These are phyloP conservation scores for Blomia tropicalis DNA, from an alignment of 2,888 invertebrate genomes.

Conservation along the genomic window DNA sequence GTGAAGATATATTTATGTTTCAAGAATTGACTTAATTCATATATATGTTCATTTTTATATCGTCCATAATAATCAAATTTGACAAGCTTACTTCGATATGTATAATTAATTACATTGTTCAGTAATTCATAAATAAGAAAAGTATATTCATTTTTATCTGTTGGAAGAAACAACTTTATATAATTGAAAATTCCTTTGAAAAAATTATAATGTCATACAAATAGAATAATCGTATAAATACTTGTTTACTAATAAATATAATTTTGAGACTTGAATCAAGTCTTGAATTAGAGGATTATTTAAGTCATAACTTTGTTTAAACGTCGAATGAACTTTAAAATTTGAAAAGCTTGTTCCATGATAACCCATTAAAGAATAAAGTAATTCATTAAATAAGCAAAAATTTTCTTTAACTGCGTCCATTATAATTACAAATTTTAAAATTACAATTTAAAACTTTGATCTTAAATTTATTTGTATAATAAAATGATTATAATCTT, in stretches of 20 bases:
- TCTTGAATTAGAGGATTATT: not conserved
- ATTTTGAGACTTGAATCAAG: not conserved
- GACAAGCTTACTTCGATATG: not conserved
- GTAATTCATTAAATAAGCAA: not conserved
- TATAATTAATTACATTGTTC: not conserved
- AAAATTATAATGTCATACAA: too few species aligned
- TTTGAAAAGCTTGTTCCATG: too few species aligned
- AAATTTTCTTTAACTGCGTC: not conserved
- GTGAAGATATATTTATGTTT: not conserved
- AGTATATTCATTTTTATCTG: not conserved
- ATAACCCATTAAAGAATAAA: not conserved
- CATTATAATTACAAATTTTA: too few species aligned
- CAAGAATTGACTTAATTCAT: not conserved
- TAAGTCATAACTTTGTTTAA: not conserved
- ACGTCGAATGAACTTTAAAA: not conserved
- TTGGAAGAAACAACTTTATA: not conserved
- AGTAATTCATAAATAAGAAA: not conserved
- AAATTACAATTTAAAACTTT: too few species aligned
- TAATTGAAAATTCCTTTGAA: too few species aligned
- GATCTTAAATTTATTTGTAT: too few species aligned
- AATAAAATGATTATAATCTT: too few species aligned
- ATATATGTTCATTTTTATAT: not conserved
- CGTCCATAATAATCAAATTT: not conserved
- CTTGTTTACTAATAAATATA: not conserved
- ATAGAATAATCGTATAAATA: not conserved